Evolutionary conservation across 2,113 vertebrate species (phyloP), one percentile per base, ranked within the genome.

Genomic region (Raja brachyura): DNA sequence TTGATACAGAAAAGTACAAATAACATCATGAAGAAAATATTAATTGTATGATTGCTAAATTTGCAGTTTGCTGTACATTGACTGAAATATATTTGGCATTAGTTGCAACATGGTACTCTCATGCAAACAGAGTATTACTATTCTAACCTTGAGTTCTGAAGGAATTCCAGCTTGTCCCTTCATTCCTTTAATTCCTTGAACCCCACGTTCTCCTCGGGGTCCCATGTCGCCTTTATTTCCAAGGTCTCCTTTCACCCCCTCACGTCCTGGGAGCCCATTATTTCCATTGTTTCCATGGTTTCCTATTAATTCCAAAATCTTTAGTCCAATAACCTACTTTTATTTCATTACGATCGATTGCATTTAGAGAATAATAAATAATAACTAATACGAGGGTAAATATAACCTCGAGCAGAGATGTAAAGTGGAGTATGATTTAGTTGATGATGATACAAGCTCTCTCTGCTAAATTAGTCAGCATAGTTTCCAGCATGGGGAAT

Each of bases 231-330:
- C 97, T 96, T 96, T 97, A 95, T 97, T 97, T 94, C 97, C 97
- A 94, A 96, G 97, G 86, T 97, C 97, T 56, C 97, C 97, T 94
- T 97, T 97, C 93, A 95, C 94, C 88, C 97, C 97, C 94, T 97
- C 97, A 0, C 96, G 96, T 22, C 97, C 97, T 56, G 96, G 96
- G 93, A 96, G 96, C 94, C 97, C 97, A 18, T 97, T 97, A 94
- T 97, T 97, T 93, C 97, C 97, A 93, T 97, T 97, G 94, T 97
- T 97, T 61, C 97, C 97, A 63, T 97, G 97, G 85, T 97, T 97
- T 95, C 97, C 97, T 97, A 73, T 94, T 93, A 95, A 83, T 94
- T 13, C 20, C 39, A 94, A 93, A 94, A 39, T 18, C 22, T 39
- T 7, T 54, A 33, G 0, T 86, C 28, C n/a, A 31, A n/a, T n/a